Evolutionary conservation across 2,888 invertebrate species (phyloP), one percentile per base, ranked within the genome.

Genomic region (Caenorhabditis afra): DNA sequence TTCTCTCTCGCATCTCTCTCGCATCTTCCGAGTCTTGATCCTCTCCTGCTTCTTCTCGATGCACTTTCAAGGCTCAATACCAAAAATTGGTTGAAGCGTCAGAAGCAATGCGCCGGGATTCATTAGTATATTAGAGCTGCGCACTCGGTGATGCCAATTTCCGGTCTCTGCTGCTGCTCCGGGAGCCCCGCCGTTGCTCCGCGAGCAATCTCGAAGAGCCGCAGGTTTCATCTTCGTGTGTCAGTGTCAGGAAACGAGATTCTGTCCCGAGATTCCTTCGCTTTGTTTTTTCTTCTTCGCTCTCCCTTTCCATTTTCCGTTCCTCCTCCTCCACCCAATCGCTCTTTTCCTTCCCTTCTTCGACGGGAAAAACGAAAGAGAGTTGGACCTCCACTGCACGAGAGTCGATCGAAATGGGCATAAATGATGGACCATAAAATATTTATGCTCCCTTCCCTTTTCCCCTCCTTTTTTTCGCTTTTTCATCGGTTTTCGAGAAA

Each of bases 381-480:
- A 64, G 62, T 59, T 41, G 41, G 37, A 65, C 65, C 62, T 18
- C 23, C 59, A 49, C 45, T 61, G 41, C 23, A 14, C 1, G 10
- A 44, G 23, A 41, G 59, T 61, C 58, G 41, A 39, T 53, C 44
- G 35, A 64, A 71, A 57, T 64, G 71, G 29, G 62, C 71, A 71
- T 71, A 71, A 71, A 64, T 71, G 71, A 64, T 71, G 71, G 62
- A 57, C 49, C 71, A 71, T 75, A 41, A 75, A 75, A 66, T 55
- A 66, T 66, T 75, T 53, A 75, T 76, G 68, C 76, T n/a, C 45
- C 39, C 47, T 23, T 20, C 29, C 52, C 45, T 14, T 22, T 39
- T 22, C 47, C 16, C 14, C 20, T 16, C 20, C 39, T 41, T 45
- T 41, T 41, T 41, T 41, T 20, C 47, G 49, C 23, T 64, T 57